Base-by-base conservation (phyloP, 2,113 vertebrate genomes). In the Jacana jacana region DNA sequence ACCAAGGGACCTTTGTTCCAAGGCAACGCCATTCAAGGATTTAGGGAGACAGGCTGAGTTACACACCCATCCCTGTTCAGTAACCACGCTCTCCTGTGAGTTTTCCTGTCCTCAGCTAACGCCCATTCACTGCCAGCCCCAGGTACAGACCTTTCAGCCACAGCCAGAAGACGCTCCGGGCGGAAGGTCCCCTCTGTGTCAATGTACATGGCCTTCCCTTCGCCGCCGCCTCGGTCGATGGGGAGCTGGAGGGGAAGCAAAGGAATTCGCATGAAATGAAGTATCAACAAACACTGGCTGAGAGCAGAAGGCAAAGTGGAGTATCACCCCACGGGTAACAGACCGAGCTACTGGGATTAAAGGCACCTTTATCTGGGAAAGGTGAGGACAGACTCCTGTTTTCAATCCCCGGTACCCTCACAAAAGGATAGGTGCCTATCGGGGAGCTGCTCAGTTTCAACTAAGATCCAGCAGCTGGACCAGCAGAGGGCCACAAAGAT, bases 131-230 rank as follows among this genome's bases (percentile, higher is more conserved):
- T 7, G 13, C 28, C 4, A 11, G 27, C 17, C 16, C 7, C 2
- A 10, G 16, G n/a, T 27, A 97, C 98, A 86, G 69, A 99, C 99
- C 99, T 99, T 89, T 99, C 99, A n/a, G 99, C 99, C 54, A 99
- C 99, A 6, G 99, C 99, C 4, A 99, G 98, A 4, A 99, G 98
- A 11, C 99, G 98, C 94, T 99, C 99, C 3, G 99, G 99, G 58
- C 99, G 98, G 96, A 99, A 99, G 39, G 99, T 99, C 7, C 99
- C 99, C 85, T 99, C 99, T 0, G 99, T 99, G 98, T 99, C 99
- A 4, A 99, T 99, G 96, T 99, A 99, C 99, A 99, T 99, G 33
- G 99, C 99, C 94, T 99, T 99, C n/a, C 99, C 99, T 96, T 99
- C 99, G 31, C 99, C 99, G 2, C 99, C 99, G 2, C 99, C 99